Conservation (phyloP, 2,113 vertebrate genomes). For the Megaceryle maxima region DNA sequence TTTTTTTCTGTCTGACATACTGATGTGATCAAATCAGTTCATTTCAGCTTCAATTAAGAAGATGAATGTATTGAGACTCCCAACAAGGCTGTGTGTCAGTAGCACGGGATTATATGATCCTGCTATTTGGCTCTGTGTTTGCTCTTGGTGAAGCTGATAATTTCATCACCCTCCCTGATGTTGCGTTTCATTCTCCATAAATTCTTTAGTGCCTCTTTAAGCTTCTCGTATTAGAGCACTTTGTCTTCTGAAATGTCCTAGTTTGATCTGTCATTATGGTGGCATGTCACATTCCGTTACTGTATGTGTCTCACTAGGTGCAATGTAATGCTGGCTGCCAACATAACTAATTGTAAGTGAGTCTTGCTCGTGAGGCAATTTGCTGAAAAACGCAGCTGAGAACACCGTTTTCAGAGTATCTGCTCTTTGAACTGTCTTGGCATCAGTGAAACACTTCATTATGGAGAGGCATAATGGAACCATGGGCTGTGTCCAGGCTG, state of each 20-base stretch:
- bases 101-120: not conserved
- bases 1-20: not conserved
- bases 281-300: slow-evolving; percentile 49
- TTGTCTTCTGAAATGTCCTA: slow-evolving; percentile 30
- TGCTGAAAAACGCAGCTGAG: not conserved
- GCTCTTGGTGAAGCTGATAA: slow-evolving; percentile 13
- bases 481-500: not conserved
- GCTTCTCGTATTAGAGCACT: not conserved
- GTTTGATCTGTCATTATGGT: not conserved
- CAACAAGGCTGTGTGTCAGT: not conserved
- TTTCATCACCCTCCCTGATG: slow-evolving; percentile 16
- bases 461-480: not conserved
- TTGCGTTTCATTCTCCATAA: not conserved
- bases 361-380: not conserved
- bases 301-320: not conserved
- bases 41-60: not conserved
- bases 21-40: not conserved
- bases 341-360: slow-evolving; percentile 11
- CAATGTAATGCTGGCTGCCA: slow-evolving; percentile 20
- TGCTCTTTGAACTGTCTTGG: slow-evolving; percentile 35
- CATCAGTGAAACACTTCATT: not conserved
- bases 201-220: slow-evolving; percentile 48
- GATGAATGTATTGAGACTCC: not conserved
- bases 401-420: not conserved
- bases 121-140: not conserved